Evolutionary conservation across 2,888 invertebrate genomes (phyloP), one percentile per base, ranked within the genome.

Genomic region (Heliconius erato): DNA sequence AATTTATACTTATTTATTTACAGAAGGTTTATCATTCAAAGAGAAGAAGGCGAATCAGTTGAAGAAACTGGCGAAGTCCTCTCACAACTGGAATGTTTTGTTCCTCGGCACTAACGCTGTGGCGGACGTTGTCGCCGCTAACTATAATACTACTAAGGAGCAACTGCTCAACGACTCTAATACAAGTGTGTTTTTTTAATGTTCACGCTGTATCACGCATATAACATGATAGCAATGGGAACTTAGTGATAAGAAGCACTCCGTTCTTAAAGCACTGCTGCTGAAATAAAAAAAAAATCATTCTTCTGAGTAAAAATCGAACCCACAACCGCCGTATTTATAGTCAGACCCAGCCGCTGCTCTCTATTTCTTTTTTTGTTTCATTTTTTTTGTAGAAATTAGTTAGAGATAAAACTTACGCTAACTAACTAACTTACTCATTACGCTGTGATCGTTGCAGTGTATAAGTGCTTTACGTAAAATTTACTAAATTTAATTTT

Each of bases 81-180:
- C 98, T 0, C 98, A 98, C 91, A 99, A 99, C 91, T 99, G 99
- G 99, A 99, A 99, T 94, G 97, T 98, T 0, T 92, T 99, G 76
- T 99, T 99, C 91, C 95, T 99, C 86, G 99, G 99, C 0, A 97
- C 98, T 23, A 98, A 99, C 94, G 99, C 99, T 2, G 98, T 99
- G 0, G 99, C 99, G 0, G 98, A 99, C 89, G 97, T 98, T 1
- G 97, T 99, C 87, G 98, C 99, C 0, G 96, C 97, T 79, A 97
- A 97, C 86, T 98, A 98, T 89, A 97, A 97, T 84, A 98, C 98
- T 0, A 97, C 98, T 0, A 99, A 99, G 93, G 98, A 98, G 89
- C 97, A 97, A 85, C 97, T 99, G 82, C 93, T 96, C 19, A 93
- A 87, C 63, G 95, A 96, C 78, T 91, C 91, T 71, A 94, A 89